Conservation (phyloP, 2,888 invertebrate genomes). For the Theristus sp. region DNA sequence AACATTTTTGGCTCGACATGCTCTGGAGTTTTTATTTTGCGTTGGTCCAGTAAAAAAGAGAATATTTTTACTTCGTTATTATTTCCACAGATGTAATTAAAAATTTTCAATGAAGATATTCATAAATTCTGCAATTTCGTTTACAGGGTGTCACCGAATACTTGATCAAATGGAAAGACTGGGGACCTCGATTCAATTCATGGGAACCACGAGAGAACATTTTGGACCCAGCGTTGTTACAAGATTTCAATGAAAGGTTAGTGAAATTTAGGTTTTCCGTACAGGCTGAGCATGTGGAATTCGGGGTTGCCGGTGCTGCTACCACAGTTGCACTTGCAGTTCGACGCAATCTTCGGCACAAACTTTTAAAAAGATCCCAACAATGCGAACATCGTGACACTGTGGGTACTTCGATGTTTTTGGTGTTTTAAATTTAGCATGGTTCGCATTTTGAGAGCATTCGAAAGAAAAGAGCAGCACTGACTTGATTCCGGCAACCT, state of each 20-base stretch:
- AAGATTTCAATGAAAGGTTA: slow-evolving; percentile 10
- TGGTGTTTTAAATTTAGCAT: too few relatives aligned
- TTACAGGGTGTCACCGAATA: slow-evolving; percentile 13
- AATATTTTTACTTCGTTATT: neutral
- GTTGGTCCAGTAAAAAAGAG: too few relatives aligned
- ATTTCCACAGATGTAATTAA: neutral
- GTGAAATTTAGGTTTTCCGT: neutral
- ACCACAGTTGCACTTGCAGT: too few relatives aligned
- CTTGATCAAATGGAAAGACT: slow-evolving; percentile 17
- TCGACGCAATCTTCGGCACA: too few relatives aligned
- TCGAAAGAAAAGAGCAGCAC: too few relatives aligned
- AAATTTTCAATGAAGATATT: neutral
- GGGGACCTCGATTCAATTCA: slow-evolving; percentile 13
- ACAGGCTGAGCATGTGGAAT: too few relatives aligned
- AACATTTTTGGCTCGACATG: neutral
- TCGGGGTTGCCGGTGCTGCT: too few relatives aligned
- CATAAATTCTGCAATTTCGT: neutral
- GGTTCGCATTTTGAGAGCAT: too few relatives aligned
- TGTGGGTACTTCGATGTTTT: too few relatives aligned
- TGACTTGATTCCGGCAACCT: too few relatives aligned
- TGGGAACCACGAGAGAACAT: slow-evolving; percentile 19
- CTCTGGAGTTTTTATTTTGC: neutral
- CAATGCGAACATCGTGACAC: too few relatives aligned
- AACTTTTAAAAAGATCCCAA: too few relatives aligned
- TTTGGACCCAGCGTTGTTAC: slow-evolving; percentile 13